A percentile compares a stretch with the other conserved stretches of the same genome.
Conservation (phyloP, 2,888 invertebrate species). For the Euproctis similis region DNA sequence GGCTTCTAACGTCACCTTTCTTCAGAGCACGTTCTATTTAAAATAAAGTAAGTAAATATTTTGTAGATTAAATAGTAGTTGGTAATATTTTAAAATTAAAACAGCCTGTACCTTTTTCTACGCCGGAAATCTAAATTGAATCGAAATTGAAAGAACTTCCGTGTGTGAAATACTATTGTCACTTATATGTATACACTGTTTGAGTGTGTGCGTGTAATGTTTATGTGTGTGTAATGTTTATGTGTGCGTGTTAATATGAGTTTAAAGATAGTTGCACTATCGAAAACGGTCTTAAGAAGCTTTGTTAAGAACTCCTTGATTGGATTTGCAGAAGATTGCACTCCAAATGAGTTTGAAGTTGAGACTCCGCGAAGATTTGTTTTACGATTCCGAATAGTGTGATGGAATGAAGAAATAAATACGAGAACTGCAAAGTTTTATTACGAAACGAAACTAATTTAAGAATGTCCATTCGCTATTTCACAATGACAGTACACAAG, state of each 20-base stretch:
- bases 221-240: neutral
- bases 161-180: conserved; percentile 26
- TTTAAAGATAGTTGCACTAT: conserved; percentile 12
- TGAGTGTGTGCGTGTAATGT: neutral
- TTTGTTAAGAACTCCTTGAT: neutral
- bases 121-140: conserved; percentile 49
- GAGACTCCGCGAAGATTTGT: neutral
- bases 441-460: too few species aligned
- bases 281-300: neutral
- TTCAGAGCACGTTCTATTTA: neutral
- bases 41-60: conserved; percentile 1
- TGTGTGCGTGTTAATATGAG: conserved; percentile 2
- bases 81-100: conserved; percentile 16
- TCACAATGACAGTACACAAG: too few species aligned
- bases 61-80: conserved; percentile 11
- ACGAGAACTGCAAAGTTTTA: too few species aligned
- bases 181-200: conserved; percentile 1
- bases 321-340: neutral
- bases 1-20: too few species aligned
- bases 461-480: too few species aligned
- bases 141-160: conserved; percentile 42
- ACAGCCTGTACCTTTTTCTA: conserved; percentile 29
- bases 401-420: too few species aligned
- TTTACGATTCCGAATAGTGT: too few species aligned
- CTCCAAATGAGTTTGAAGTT: neutral